A percentile compares a stretch with the other conserved stretches of the same genome.
Conservation (phyloP, 1,140 invertebrate genomes). For the Physella acuta region DNA sequence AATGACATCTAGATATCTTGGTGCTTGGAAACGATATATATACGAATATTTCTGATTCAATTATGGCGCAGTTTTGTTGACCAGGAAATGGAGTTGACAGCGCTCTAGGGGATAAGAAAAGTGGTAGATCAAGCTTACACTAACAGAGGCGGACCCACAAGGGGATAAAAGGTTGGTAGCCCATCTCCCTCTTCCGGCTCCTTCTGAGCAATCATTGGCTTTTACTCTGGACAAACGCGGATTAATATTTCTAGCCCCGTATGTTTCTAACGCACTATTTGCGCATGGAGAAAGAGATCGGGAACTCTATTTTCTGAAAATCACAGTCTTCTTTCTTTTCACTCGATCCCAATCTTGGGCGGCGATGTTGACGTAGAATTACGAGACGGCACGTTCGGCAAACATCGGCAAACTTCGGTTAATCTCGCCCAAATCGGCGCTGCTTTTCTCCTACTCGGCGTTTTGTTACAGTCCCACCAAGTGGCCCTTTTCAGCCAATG, state of each 20-base stretch:
- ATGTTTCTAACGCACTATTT: constrained; percentile 16
- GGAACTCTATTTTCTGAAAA: constrained; percentile 21
- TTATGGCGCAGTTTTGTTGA: no score
- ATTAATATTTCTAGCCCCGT: constrained; percentile 25
- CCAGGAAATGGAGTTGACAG: no score
- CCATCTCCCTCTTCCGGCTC: constrained; percentile 10
- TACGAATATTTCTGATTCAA: no score
- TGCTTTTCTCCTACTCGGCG: constrained; percentile 11
- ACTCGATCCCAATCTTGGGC: constrained; percentile 17
- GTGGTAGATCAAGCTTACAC: no score
- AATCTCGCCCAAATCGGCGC: constrained; percentile 26
- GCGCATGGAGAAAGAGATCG: constrained; percentile 4
- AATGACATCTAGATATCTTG: no score
- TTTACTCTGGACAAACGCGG: constrained; percentile 23
- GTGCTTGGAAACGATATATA: no score
- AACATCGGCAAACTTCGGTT: constrained; percentile 27
- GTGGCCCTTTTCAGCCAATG: constrained; percentile 21
- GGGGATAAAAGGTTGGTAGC: constrained; percentile 5
- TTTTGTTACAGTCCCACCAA: constrained; percentile 23
- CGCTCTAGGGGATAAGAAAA: no score
- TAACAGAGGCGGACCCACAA: not conserved
- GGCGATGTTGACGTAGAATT: constrained; percentile 20
- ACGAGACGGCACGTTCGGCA: constrained; percentile 22
- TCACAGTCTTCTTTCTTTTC: constrained; percentile 23
- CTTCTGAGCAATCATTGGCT: constrained; percentile 10